Evolutionary conservation across 1,140 invertebrate species (phyloP).

Genomic region (Cylas formicarius): DNA sequence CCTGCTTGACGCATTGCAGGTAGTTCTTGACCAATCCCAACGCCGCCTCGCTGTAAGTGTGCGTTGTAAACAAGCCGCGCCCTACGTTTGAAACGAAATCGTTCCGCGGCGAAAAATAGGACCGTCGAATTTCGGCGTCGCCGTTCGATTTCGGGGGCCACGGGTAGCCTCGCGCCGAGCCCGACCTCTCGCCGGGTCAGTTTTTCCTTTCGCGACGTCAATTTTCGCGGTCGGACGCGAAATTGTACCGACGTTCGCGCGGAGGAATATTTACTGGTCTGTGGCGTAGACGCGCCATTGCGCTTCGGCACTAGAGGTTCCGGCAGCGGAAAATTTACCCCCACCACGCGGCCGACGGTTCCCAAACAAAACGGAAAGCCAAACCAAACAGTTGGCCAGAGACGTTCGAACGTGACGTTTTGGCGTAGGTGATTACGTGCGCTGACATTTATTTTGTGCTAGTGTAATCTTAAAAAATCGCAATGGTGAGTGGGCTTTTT

Average conservation of each 20-base stretch:
- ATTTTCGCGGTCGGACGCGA: constrained; percentile 17
- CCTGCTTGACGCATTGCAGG: constrained; percentile 73
- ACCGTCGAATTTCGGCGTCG: constrained; percentile 39
- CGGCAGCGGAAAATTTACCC: constrained; percentile 19
- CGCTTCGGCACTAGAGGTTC: constrained; percentile 33
- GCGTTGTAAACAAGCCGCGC: constrained; percentile 59
- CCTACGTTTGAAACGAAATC: constrained; percentile 51
- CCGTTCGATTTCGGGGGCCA: too few relatives aligned
- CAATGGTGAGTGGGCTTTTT: constrained; percentile 53
- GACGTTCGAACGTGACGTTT: constrained; percentile 48
- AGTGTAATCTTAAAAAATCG: constrained; percentile 41
- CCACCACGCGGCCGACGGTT: constrained; percentile 19
- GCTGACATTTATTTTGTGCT: constrained; percentile 28
- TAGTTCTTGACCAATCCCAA: constrained; percentile 64
- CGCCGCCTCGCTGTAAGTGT: constrained; percentile 37
- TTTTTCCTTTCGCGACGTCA: background rate
- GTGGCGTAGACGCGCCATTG: constrained; percentile 39
- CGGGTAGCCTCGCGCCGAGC: too few relatives aligned
- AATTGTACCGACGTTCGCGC: constrained; percentile 8
- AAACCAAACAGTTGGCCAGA: constrained; percentile 47
- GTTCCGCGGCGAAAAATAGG: constrained; percentile 49
- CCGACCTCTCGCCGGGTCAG: background rate
- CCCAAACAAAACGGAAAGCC: constrained; percentile 38
- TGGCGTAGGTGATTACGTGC: constrained; percentile 40
- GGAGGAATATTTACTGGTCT: constrained; percentile 40